Percentiles rank a stretch among this genome's conserved stretches.
These are phyloP conservation scores for Agrypnus murinus DNA, from an alignment of 2,888 invertebrate species.

Conservation along the genomic window DNA sequence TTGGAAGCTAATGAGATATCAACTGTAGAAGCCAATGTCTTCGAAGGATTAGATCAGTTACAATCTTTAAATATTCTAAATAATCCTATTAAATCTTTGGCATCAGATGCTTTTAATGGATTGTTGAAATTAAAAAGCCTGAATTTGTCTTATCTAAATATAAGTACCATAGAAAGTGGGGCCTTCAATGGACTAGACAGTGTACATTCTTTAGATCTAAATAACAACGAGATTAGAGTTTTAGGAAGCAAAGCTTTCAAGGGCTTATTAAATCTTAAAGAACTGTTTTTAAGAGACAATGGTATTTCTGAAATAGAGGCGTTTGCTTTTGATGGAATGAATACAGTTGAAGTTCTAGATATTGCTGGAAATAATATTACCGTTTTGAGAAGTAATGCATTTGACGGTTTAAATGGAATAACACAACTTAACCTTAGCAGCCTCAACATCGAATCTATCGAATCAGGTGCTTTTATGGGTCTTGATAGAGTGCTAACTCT, in stretches of 20 bases:
- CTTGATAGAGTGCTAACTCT: slow-evolving; percentile 5
- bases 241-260: neutral
- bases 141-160: slow-evolving; percentile 8
- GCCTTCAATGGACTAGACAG: slow-evolving; percentile 19
- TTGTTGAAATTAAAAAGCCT: slow-evolving; percentile 5
- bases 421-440: slow-evolving; percentile 15
- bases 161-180: neutral
- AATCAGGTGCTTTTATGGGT: slow-evolving; percentile 30
- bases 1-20: slow-evolving; percentile 16
- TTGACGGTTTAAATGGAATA: slow-evolving; percentile 30
- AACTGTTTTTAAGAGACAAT: slow-evolving; percentile 29
- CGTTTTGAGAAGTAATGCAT: slow-evolving; percentile 15
- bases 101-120: slow-evolving; percentile 5
- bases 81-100: slow-evolving; percentile 18
- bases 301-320: neutral
- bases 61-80: neutral
- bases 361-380: slow-evolving; percentile 25
- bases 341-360: slow-evolving; percentile 6
- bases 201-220: slow-evolving; percentile 11
- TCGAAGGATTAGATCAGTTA: slow-evolving; percentile 11
- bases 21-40: slow-evolving; percentile 4
- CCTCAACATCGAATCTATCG: slow-evolving; percentile 1
- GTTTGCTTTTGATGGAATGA: slow-evolving; percentile 17
- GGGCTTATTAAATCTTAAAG: neutral
- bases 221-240: neutral